phyloP scores from a whole-genome alignment of 2,797 vertebrate species.

The Discoglossus pictus region DNA sequence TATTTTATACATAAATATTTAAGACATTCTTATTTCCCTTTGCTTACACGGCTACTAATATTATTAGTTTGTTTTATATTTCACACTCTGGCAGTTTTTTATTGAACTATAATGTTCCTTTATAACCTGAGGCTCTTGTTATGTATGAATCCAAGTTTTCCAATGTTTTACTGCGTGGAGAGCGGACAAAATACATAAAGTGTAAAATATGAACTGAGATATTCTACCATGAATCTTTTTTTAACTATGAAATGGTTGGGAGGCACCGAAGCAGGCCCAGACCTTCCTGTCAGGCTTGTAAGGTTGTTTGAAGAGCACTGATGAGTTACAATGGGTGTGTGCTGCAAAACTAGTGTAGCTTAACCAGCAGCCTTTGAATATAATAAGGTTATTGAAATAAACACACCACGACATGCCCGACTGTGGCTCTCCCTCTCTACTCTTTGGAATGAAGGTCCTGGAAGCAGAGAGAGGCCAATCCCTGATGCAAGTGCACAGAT shows the following conservation, averaged over 20 bases:
- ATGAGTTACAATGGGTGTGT: constrained; percentile 31
- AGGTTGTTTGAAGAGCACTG: constrained; percentile 13
- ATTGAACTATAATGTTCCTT: no score
- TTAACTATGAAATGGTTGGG: constrained; percentile 6
- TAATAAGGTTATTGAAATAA: rapidly evolving
- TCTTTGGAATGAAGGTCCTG: constrained; percentile 1
- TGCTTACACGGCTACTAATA: no score
- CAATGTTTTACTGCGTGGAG: no score
- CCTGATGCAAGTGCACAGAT: background rate
- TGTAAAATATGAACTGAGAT: no score
- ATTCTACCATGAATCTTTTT: no score
- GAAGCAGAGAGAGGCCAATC: constrained; percentile 1
- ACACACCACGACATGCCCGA: background rate
- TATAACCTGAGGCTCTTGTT: no score
- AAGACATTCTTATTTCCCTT: no score
- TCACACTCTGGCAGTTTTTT: no score
- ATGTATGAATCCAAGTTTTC: no score
- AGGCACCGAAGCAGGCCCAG: background rate
- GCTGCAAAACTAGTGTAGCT: background rate
- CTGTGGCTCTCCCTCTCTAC: background rate
- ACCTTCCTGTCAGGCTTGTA: background rate
- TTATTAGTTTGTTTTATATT: no score
- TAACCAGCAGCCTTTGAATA: background rate
- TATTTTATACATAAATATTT: no score
- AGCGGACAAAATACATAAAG: no score